These are phyloP conservation scores for Bombus fervidus DNA, from an alignment of 1,140 invertebrate species.

Conservation along the genomic window DNA sequence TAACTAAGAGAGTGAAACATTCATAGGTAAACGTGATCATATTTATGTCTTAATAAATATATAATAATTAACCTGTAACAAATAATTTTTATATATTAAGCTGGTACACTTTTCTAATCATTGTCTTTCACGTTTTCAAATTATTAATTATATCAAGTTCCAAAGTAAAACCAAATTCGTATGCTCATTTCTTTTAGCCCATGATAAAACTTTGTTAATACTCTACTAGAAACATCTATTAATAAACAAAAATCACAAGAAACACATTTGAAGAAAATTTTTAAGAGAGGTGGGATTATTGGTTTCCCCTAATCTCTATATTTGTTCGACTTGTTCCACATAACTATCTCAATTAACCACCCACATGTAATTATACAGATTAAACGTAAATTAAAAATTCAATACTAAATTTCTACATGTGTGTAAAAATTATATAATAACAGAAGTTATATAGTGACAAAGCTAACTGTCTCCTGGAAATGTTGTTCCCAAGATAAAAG, in stretches of 20 bases:
- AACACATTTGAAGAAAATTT: neutral
- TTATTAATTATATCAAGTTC: too few species aligned
- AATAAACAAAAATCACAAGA: neutral
- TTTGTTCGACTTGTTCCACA: neutral
- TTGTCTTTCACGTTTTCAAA: too few species aligned
- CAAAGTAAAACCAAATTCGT: too few species aligned
- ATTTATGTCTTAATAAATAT: too few species aligned
- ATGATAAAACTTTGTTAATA: neutral
- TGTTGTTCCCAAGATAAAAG: neutral
- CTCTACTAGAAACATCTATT: neutral
- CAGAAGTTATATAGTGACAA: neutral
- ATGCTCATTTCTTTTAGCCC: neutral
- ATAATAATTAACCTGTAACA: too few species aligned
- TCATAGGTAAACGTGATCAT: too few species aligned
- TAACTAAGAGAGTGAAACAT: too few species aligned
- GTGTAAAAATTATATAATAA: neutral
- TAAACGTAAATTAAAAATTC: neutral
- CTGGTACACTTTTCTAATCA: too few species aligned
- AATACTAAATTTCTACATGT: neutral
- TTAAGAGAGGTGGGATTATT: neutral
- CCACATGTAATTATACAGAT: neutral
- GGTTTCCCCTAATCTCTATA: too few species aligned
- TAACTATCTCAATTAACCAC: neutral
- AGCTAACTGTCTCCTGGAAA: neutral
- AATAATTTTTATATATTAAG: too few species aligned